Conservation (phyloP, 1,140 invertebrate genomes). For the Neotoxoptera formosana region DNA sequence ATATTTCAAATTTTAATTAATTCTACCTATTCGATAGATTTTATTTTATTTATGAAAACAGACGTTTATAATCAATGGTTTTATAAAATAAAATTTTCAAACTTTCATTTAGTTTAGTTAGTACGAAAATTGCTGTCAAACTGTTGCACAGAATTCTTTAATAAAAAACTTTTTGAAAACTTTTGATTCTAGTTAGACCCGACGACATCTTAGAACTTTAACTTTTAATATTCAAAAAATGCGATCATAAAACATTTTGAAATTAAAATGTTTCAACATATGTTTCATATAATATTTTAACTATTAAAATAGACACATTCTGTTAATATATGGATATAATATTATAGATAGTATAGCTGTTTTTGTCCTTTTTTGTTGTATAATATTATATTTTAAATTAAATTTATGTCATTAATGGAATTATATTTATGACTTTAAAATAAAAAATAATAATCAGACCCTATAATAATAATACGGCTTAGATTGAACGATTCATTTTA, state of each 20-base stretch:
- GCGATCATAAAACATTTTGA: not conserved
- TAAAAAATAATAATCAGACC: not conserved
- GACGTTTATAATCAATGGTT: not conserved
- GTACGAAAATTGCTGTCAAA: not conserved
- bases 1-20: not conserved
- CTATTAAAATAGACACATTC: not conserved
- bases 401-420: not conserved
- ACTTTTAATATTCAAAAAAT: not conserved
- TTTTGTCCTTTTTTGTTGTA: too few species aligned
- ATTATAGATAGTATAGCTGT: not conserved
- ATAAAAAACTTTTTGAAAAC: conserved; percentile 11
- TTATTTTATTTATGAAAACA: too few species aligned
- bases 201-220: conserved; percentile 4
- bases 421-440: not conserved
- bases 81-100: not conserved
- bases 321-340: not conserved
- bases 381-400: not conserved
- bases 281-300: not conserved
- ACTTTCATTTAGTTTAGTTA: not conserved
- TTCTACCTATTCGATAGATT: not conserved
- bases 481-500: not conserved
- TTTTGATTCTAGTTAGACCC: not conserved
- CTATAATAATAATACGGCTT: not conserved
- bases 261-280: not conserved
- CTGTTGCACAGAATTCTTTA: conserved; percentile 22